Conservation (phyloP, 2,113 vertebrate species). For the Nothocercus julius region DNA sequence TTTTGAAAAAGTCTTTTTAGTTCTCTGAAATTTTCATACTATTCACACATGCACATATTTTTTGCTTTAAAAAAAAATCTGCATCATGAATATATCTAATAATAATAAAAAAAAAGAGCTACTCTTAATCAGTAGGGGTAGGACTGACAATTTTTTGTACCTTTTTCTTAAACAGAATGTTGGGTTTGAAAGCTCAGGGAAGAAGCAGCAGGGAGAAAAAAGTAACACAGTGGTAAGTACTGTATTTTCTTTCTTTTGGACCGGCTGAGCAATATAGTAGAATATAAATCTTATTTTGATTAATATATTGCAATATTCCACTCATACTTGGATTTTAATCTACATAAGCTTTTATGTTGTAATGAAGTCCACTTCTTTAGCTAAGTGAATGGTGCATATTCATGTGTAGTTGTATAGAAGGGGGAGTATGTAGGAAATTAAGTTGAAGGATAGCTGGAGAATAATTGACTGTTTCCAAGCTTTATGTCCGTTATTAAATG, state of each 20-base stretch:
- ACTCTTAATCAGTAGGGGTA: neutral
- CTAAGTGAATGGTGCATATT: neutral
- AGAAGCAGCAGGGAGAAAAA: constrained; percentile 79
- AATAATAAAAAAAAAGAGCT: neutral
- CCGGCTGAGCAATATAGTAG: neutral
- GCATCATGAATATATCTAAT: neutral
- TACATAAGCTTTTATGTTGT: neutral
- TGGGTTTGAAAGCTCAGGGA: constrained; percentile 81
- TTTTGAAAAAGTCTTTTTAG: neutral
- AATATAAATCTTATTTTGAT: neutral
- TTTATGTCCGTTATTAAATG: neutral
- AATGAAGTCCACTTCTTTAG: neutral
- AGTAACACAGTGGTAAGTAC: constrained; percentile 78
- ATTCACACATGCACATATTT: neutral
- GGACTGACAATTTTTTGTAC: constrained; percentile 18
- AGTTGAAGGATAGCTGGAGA: neutral
- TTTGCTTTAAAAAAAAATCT: neutral
- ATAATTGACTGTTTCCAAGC: neutral
- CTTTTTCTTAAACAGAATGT: constrained; percentile 79
- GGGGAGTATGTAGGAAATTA: neutral
- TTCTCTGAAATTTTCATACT: neutral
- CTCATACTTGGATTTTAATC: neutral
- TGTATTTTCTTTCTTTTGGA: constrained; percentile 13
- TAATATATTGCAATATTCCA: neutral
- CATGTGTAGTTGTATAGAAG: neutral